Conservation (phyloP, 2,113 vertebrate species). For the Jaculus jaculus region DNA sequence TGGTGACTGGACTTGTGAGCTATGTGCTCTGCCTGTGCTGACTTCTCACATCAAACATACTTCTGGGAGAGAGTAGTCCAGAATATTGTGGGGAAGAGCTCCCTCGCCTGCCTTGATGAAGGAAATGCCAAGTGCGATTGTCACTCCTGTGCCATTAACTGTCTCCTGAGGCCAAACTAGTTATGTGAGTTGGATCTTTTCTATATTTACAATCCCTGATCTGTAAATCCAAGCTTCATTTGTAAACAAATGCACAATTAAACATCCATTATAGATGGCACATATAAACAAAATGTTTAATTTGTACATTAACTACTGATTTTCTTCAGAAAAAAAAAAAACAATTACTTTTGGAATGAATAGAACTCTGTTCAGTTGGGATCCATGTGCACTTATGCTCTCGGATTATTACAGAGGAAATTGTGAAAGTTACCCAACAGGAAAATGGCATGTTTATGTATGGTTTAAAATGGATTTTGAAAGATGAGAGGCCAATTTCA, state of each 20-base stretch:
- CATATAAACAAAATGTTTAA: constrained; percentile 47
- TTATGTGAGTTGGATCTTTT: constrained; percentile 51
- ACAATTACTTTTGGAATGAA: background rate
- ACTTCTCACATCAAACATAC: background rate
- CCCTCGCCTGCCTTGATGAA: constrained; percentile 70
- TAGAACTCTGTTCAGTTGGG: constrained; percentile 8
- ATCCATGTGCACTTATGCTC: constrained; percentile 56
- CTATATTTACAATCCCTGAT: background rate
- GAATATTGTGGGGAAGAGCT: constrained; percentile 74
- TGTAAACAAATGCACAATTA: constrained; percentile 61
- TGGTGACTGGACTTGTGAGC: background rate
- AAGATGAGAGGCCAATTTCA: constrained; percentile 45
- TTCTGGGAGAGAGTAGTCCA: background rate
- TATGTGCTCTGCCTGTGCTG: background rate
- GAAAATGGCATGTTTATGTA: constrained; percentile 43
- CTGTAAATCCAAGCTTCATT: constrained; percentile 46
- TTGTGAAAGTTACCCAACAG: constrained; percentile 63
- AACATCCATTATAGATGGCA: constrained; percentile 49
- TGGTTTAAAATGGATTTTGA: constrained; percentile 61
- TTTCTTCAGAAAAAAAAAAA: constrained; percentile 60
- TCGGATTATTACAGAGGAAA: constrained; percentile 51
- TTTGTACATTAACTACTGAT: background rate
- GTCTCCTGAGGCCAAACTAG: background rate
- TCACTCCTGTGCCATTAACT: background rate
- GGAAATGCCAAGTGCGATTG: constrained; percentile 37